phyloP scores from a whole-genome alignment of 2,113 vertebrate species.

The Crotalus horridus region DNA sequence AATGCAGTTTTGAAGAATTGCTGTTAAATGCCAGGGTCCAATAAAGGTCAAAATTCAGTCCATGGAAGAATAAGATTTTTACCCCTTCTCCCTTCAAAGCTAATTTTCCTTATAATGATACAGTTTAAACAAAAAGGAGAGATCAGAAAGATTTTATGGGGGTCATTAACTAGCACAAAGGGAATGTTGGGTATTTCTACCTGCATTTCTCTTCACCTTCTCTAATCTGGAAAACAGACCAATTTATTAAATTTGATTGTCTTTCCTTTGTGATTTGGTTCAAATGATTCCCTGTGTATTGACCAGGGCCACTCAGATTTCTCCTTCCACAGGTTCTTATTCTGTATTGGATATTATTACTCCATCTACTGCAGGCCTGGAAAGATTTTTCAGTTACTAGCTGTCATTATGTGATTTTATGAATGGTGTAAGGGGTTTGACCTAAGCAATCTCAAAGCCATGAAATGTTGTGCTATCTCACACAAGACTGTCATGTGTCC shows the following conservation, averaged over 20 bases:
- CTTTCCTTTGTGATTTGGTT: background rate
- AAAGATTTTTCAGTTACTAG: background rate
- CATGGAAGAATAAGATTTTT: background rate
- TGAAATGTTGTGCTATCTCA: background rate
- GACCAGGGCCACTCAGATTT: background rate
- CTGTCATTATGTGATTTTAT: background rate
- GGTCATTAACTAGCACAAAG: background rate
- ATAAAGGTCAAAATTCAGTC: slow-evolving; percentile 15
- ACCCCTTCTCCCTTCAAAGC: background rate
- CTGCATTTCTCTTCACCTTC: background rate
- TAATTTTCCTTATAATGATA: background rate
- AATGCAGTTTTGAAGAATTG: slow-evolving; percentile 19
- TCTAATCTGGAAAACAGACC: background rate
- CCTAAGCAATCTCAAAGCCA: background rate
- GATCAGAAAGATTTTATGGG: background rate
- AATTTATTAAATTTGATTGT: background rate
- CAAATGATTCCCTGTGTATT: background rate
- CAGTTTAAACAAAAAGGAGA: background rate
- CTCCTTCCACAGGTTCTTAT: background rate
- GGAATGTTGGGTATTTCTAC: background rate
- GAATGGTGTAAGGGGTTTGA: background rate
- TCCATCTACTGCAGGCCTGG: background rate
- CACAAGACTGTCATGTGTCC: background rate
- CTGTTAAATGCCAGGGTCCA: slow-evolving; percentile 29
- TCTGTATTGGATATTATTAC: background rate